A percentile compares a stretch with the other conserved stretches of the same genome.
Conservation (phyloP, 2,797 vertebrate species). For the Acanthurus leucopareius region DNA sequence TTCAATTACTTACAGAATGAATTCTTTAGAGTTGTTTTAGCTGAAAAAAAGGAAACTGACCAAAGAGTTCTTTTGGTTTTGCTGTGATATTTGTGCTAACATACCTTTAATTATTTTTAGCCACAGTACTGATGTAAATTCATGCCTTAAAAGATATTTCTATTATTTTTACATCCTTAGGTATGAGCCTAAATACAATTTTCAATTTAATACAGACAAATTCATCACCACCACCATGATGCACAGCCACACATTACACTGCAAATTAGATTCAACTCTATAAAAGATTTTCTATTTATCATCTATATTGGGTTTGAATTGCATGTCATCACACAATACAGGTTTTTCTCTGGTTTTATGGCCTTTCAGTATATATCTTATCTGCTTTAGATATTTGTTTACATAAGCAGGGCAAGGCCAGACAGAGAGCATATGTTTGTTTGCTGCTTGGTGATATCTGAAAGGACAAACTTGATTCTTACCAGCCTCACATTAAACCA, state of each 20-base stretch:
- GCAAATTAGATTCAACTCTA: neutral
- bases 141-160: no score
- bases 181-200: neutral
- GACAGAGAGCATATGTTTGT: conserved; percentile 27
- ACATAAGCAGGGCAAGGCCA: conserved; percentile 19
- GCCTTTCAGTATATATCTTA: neutral
- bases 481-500: conserved; percentile 33
- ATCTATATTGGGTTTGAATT: neutral
- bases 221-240: neutral
- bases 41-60: neutral
- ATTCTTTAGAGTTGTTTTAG: neutral
- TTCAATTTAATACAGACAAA: neutral
- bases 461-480: conserved; percentile 46
- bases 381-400: conserved; percentile 31
- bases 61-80: no score
- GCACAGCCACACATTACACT: neutral
- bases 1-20: neutral
- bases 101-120: neutral
- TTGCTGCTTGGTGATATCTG: conserved; percentile 37
- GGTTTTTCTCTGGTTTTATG: conserved; percentile 1
- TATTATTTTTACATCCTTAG: no score
- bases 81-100: neutral
- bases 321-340: neutral
- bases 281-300: neutral
- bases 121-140: neutral